These are phyloP conservation scores for Myotis yumanensis DNA, from an alignment of 2,113 vertebrate species.

Conservation along the genomic window DNA sequence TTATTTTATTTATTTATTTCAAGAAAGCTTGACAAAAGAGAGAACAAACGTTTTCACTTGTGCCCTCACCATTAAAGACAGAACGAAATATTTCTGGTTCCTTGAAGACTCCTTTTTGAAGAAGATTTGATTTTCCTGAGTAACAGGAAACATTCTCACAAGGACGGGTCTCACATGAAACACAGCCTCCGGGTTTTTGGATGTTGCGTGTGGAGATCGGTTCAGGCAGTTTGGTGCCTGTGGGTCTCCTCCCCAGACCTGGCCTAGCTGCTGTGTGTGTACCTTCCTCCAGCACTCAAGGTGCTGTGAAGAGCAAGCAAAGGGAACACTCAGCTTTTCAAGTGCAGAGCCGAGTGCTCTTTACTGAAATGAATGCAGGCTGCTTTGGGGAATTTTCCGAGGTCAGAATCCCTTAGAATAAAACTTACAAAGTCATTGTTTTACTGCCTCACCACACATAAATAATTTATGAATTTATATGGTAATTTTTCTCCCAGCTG, in stretches of 20 bases:
- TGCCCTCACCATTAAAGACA: neutral
- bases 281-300: conserved; percentile 59
- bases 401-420: conserved; percentile 49
- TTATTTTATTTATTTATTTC: conserved; percentile 29
- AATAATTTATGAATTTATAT: conserved; percentile 62
- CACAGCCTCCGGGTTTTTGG: conserved; percentile 66
- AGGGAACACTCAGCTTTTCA: conserved; percentile 44
- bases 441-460: conserved; percentile 64
- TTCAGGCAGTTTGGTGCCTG: conserved; percentile 52
- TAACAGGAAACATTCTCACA: neutral
- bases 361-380: conserved; percentile 60
- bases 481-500: conserved; percentile 44
- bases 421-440: conserved; percentile 75
- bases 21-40: neutral
- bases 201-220: conserved; percentile 56
- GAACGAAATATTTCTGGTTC: conserved; percentile 38
- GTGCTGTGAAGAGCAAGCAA: conserved; percentile 58
- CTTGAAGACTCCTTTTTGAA: conserved; percentile 10
- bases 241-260: conserved; percentile 64
- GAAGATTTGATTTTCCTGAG: conserved; percentile 42
- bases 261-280: conserved; percentile 52
- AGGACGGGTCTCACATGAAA: conserved; percentile 26
- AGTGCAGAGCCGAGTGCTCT: conserved; percentile 64
- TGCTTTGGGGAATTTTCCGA: conserved; percentile 63
- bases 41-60: neutral